Percentiles rank a stretch among this genome's conserved stretches.
Evolutionary conservation across 2,888 invertebrate species (phyloP).

Genomic region (Neocrepidodera transversa): DNA sequence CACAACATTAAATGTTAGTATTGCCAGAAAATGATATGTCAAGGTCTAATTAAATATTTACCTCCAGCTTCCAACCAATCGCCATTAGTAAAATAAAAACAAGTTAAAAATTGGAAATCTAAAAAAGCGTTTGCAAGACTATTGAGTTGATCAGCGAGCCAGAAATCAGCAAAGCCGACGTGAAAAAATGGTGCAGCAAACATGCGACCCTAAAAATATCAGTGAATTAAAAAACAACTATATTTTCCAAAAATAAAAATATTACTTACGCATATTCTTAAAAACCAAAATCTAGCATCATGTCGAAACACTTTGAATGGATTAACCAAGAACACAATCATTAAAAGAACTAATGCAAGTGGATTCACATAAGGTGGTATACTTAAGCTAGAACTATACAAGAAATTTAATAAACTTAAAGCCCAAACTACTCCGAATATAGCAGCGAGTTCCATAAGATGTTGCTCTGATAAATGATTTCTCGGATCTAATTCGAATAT

Average conservation of each 20-base stretch:
- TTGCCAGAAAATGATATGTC: too few relatives aligned
- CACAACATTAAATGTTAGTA: not conserved
- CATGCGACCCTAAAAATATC: constrained; percentile 64
- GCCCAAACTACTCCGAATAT: constrained; percentile 82
- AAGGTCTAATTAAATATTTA: too few relatives aligned
- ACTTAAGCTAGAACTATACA: constrained; percentile 69
- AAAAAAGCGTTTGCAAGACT: constrained; percentile 77
- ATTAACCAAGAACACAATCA: constrained; percentile 76
- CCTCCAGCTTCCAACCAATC: constrained; percentile 64
- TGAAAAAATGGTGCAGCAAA: constrained; percentile 77
- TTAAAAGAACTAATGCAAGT: constrained; percentile 71
- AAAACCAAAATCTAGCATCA: constrained; percentile 79
- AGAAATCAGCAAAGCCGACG: constrained; percentile 85
- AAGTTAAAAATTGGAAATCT: constrained; percentile 81
- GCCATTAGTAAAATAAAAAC: constrained; percentile 74
- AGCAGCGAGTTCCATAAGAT: constrained; percentile 78
- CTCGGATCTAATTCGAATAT: constrained; percentile 85
- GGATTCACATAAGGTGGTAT: constrained; percentile 82
- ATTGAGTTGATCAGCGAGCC: constrained; percentile 85
- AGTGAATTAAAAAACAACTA: constrained; percentile 4
- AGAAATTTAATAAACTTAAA: constrained; percentile 70
- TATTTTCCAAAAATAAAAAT: not conserved
- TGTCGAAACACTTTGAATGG: constrained; percentile 79
- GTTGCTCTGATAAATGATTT: constrained; percentile 78
- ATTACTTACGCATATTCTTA: constrained; percentile 66